Evolutionary conservation across 2,113 vertebrate species (phyloP), one percentile per base, ranked within the genome.

Genomic region (Pongo abelii): DNA sequence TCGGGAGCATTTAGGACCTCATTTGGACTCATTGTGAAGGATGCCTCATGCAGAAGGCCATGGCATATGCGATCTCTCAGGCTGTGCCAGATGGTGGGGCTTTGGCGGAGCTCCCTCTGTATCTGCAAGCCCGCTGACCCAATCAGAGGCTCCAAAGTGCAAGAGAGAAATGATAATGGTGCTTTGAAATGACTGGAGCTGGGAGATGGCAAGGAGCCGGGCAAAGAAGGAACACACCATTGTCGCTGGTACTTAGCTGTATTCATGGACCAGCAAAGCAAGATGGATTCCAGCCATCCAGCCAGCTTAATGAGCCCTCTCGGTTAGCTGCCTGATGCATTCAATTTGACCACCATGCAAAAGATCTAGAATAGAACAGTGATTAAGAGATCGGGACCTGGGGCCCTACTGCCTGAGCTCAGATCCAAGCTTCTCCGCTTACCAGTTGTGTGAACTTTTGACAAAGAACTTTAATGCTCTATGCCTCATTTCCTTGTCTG

Each of bases 71-170:
- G 52, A 30, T 80, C 17, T 95, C 83, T 67, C 1, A 14, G 92
- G 80, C n/a, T 6, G 88, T 27, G 88, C 86, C 97, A 98, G 97
- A 96, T 93, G 97, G 98, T 12, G 27, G 74, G n/a, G 84, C 81
- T n/a, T 97, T 97, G 96, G 96, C 97, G n/a, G n/a, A 48, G 48
- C 91, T 74, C 91, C 70, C 85, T 96, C 95, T 84, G 2, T 40
- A 22, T 78, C 94, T 96, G 79, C 4, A 69, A 89, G 94, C 96
- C 92, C 7, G 12, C 84, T 94, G 97, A 97, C 98, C 90, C 91
- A 81, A 55, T 72, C 95, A 46, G 81, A 46, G 86, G 67, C 67
- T 92, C 70, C 85, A 59, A 79, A 95, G 57, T 48, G 59, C 74
- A 67, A 55, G 92, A 95, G 93, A 97, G 84, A 91, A 84, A 83